These are phyloP conservation scores for Bradypodion ventrale DNA, from an alignment of 2,797 vertebrate genomes.

Conservation along the genomic window DNA sequence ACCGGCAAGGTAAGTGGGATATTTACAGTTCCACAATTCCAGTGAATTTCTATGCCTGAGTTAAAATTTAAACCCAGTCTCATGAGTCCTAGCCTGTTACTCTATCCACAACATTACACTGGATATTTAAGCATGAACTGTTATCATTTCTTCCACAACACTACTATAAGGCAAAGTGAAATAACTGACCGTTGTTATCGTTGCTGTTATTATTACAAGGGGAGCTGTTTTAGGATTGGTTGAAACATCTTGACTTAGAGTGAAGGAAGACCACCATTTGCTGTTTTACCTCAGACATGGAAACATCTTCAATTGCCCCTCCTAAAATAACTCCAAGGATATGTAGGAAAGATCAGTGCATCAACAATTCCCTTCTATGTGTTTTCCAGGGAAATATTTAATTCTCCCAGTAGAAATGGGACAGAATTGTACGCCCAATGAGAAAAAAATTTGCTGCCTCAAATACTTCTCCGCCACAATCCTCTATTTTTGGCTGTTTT, in stretches of 20 bases:
- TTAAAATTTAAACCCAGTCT: no score
- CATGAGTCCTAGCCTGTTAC: no score
- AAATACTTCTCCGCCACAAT: background rate
- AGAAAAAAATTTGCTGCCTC: constrained; percentile 32
- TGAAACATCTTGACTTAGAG: background rate
- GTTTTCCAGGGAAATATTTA: constrained; percentile 62
- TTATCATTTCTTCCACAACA: background rate
- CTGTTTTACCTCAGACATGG: background rate
- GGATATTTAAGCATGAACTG: no score
- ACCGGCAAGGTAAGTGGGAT: no score
- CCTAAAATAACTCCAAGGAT: background rate
- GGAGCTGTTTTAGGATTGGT: background rate
- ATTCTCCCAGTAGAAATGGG: constrained; percentile 44
- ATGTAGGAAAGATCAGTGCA: background rate
- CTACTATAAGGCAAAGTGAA: background rate
- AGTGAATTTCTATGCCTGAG: no score
- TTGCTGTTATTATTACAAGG: background rate
- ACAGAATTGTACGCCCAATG: constrained; percentile 57
- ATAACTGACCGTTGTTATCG: background rate
- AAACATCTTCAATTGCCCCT: background rate
- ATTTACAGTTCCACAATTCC: no score
- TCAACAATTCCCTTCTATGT: constrained; percentile 53
- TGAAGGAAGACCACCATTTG: background rate
- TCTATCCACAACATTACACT: no score
- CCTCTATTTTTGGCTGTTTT: constrained; percentile 58